Percentiles rank a stretch among this genome's conserved stretches.
phyloP scores from a whole-genome alignment of 2,888 invertebrate genomes.

The Griposia aprilina region DNA sequence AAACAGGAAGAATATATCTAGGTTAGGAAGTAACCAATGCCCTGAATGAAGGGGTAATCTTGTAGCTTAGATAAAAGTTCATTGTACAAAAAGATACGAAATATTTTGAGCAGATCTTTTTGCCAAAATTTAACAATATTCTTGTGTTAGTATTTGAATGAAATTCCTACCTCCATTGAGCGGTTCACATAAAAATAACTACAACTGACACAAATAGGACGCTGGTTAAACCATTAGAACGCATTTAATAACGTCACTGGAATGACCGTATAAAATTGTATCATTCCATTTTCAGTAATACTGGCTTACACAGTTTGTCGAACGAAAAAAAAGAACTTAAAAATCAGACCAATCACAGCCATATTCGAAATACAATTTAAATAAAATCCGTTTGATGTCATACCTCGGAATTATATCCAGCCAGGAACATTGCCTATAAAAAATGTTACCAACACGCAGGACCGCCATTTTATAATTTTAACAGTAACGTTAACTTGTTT shows the following conservation, averaged over 20 bases:
- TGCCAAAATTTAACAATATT: not conserved
- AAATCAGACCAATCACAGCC: constrained; percentile 23
- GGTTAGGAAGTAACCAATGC: constrained; percentile 26
- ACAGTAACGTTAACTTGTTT: constrained; percentile 74
- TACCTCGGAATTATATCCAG: constrained; percentile 30
- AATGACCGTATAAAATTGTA: constrained; percentile 4
- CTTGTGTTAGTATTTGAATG: not conserved
- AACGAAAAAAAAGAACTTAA: constrained; percentile 12
- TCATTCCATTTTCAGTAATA: constrained; percentile 22
- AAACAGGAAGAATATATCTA: constrained; percentile 43
- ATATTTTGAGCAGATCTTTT: not conserved
- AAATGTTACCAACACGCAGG: constrained; percentile 66
- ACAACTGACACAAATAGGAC: not conserved
- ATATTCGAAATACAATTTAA: constrained; percentile 47
- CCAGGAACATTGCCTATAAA: constrained; percentile 44
- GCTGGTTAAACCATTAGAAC: not conserved
- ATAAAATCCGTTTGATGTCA: constrained; percentile 55
- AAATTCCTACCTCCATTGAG: not conserved
- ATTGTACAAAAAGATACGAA: not conserved
- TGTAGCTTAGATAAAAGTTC: not conserved
- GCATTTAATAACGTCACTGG: not conserved
- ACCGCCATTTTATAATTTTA: constrained; percentile 78
- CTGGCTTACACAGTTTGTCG: not conserved
- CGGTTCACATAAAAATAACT: not conserved
- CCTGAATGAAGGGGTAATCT: constrained; percentile 1